Conservation (phyloP, 2,888 invertebrate genomes). For the Notocelia uddmanniana region DNA sequence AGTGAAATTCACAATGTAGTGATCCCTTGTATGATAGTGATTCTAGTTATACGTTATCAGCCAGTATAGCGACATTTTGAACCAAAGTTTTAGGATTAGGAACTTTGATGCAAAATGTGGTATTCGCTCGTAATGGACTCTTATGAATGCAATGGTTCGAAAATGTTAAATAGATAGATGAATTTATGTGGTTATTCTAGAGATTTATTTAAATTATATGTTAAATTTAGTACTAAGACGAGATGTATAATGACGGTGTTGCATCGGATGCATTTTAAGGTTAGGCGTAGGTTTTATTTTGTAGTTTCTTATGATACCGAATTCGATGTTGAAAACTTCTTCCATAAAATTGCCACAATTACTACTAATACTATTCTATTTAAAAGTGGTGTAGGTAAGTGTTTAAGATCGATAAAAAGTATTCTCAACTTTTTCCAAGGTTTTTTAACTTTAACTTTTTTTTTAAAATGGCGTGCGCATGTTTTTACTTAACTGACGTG, state of each 20-base stretch:
- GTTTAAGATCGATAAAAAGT: slow-evolving; percentile 51
- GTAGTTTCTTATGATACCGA: slow-evolving; percentile 72
- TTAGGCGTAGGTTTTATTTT: slow-evolving; percentile 56
- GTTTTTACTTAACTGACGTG: background rate
- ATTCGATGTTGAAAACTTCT: slow-evolving; percentile 78
- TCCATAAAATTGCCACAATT: slow-evolving; percentile 81
- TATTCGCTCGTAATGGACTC: slow-evolving; percentile 30
- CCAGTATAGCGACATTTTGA: slow-evolving; percentile 2
- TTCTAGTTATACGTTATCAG: slow-evolving; percentile 30
- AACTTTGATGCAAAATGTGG: slow-evolving; percentile 13
- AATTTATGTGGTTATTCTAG: slow-evolving; percentile 76
- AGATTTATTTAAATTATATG: slow-evolving; percentile 67
- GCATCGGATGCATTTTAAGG: slow-evolving; percentile 73
- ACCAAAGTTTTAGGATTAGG: background rate
- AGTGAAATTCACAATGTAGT: slow-evolving; percentile 35
- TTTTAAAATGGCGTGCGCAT: slow-evolving; percentile 15
- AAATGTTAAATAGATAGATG: slow-evolving; percentile 72
- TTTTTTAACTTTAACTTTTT: slow-evolving; percentile 29
- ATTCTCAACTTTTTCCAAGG: slow-evolving; percentile 31
- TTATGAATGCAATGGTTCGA: slow-evolving; percentile 68
- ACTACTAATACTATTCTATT: slow-evolving; percentile 66
- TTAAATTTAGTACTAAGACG: slow-evolving; percentile 64
- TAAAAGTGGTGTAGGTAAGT: slow-evolving; percentile 63
- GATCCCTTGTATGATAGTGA: slow-evolving; percentile 41
- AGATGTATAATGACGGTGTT: slow-evolving; percentile 57